A percentile compares a stretch with the other conserved stretches of the same genome.
phyloP scores from a whole-genome alignment of 2,797 vertebrate genomes.

The Notoglanidium macrostoma region DNA sequence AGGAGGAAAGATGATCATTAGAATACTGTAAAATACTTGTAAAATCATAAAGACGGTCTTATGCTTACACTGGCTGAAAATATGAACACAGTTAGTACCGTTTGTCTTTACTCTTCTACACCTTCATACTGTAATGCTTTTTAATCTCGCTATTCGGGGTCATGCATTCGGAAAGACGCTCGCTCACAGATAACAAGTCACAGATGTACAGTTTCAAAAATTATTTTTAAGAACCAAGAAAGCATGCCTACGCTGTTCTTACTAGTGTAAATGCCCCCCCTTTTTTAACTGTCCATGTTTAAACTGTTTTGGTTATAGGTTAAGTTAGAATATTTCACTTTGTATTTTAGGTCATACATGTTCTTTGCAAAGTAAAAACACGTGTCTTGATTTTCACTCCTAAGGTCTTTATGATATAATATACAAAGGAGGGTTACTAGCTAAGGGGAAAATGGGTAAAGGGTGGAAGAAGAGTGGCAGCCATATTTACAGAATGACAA shows the following conservation, averaged over 20 bases:
- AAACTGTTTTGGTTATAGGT: not conserved
- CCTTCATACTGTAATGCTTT: not conserved
- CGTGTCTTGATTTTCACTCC: not conserved
- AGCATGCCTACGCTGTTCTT: not conserved
- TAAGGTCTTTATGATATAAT: not conserved
- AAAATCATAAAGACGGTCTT: not conserved
- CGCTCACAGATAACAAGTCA: not conserved
- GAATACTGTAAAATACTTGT: not conserved
- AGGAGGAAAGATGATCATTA: constrained; percentile 28
- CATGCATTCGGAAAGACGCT: not conserved
- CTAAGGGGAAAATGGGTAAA: not conserved
- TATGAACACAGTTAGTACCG: not conserved
- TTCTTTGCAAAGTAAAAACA: not conserved
- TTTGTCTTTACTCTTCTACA: not conserved
- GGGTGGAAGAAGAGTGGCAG: too few relatives aligned
- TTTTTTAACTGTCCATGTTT: not conserved
- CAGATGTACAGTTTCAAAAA: not conserved
- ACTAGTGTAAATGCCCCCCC: not conserved
- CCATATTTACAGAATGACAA: not conserved
- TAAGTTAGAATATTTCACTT: not conserved
- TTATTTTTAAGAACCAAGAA: not conserved
- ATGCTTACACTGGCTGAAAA: not conserved
- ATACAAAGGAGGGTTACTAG: not conserved
- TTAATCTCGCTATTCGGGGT: not conserved
- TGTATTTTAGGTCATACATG: not conserved